A percentile compares a stretch with the other conserved stretches of the same genome.
These are phyloP conservation scores for Automeris io DNA, from an alignment of 2,888 invertebrate genomes.

Conservation along the genomic window DNA sequence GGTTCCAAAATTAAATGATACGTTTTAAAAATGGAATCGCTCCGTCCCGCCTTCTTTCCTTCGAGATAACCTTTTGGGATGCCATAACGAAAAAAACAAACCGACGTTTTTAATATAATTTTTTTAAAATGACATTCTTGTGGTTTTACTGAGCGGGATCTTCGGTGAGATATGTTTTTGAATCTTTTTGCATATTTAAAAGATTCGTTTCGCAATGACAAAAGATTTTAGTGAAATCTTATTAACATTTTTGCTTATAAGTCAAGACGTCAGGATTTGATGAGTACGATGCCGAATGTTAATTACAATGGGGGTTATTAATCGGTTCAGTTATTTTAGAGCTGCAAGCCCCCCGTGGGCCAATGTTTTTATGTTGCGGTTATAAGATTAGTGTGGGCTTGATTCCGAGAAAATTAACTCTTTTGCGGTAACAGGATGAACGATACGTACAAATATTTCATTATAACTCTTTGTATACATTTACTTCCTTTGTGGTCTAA, in stretches of 20 bases:
- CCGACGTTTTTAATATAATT: conserved; percentile 72
- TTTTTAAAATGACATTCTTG: conserved; percentile 66
- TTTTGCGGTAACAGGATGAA: conserved; percentile 41
- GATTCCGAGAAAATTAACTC: conserved; percentile 59
- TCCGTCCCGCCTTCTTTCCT: conserved; percentile 73
- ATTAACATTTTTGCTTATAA: conserved; percentile 48
- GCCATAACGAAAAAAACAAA: conserved; percentile 69
- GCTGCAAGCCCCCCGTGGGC: conserved; percentile 44
- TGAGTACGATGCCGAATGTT: conserved; percentile 53
- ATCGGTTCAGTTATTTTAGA: conserved; percentile 58
- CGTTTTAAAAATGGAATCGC: conserved; percentile 77
- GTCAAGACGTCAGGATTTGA: conserved; percentile 54
- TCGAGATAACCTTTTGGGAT: conserved; percentile 73
- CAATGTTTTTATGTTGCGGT: conserved; percentile 63
- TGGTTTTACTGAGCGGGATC: conserved; percentile 52
- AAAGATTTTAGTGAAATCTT: neutral
- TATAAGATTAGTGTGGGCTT: conserved; percentile 58
- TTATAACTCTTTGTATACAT: no score
- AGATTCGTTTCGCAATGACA: neutral
- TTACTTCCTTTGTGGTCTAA: no score
- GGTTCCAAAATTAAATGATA: conserved; percentile 77
- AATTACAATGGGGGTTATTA: conserved; percentile 63
- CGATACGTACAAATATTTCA: conserved; percentile 23
- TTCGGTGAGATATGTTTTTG: conserved; percentile 1
- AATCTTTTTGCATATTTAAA: conserved; percentile 4